phyloP scores from a whole-genome alignment of 2,888 invertebrate genomes.

The Zootermopsis nevadensis region DNA sequence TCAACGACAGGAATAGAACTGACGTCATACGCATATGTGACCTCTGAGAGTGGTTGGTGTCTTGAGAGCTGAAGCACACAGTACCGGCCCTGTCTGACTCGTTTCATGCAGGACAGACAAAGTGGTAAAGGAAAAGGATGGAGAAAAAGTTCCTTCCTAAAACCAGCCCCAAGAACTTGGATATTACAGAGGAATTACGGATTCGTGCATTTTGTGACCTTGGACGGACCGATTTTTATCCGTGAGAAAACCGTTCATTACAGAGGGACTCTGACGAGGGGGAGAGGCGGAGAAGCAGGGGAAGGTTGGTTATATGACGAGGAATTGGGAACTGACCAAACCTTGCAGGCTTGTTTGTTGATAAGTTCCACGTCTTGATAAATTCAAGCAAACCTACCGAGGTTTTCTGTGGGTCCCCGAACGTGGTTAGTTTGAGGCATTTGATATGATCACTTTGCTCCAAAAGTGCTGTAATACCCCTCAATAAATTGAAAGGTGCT shows the following conservation, averaged over 20 bases:
- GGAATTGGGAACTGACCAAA: conserved; percentile 16
- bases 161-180: conserved; percentile 25
- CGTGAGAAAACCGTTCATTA: conserved; percentile 47
- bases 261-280: background rate
- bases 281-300: background rate
- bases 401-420: no score
- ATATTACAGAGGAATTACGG: conserved; percentile 47
- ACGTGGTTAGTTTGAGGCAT: no score
- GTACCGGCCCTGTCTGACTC: background rate
- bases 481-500: no score
- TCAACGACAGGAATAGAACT: background rate
- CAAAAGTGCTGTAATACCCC: no score
- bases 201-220: conserved; percentile 44
- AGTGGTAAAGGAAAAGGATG: background rate
- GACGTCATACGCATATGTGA: background rate
- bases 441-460: no score
- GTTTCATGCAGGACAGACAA: background rate
- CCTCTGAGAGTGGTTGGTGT: fast-evolving
- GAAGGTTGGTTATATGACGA: background rate
- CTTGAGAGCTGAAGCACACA: background rate
- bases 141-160: conserved; percentile 29
- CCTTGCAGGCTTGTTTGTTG: no score
- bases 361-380: no score
- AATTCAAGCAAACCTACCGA: no score
- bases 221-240: conserved; percentile 44